Evolutionary conservation across 1,140 invertebrate genomes (phyloP), one percentile per base, ranked within the genome.

Genomic region (Kradibia gibbosae): DNA sequence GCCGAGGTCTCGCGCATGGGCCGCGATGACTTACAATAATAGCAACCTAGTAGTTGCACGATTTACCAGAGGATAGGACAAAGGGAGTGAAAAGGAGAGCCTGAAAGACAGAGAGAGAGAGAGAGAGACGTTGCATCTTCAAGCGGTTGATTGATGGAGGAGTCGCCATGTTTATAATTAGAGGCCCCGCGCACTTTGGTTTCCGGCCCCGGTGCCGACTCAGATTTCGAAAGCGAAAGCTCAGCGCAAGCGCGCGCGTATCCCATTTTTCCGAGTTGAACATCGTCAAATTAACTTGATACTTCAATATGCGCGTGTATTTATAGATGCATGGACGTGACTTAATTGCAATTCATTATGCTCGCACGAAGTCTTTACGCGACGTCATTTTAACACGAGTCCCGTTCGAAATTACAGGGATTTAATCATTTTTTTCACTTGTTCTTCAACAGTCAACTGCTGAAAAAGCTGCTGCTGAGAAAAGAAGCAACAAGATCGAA

Each of bases 11-110:
- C 34, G 39, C 39, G 15, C 22, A 36, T 13, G 8, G 8, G 13
- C 10, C 31, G n/a, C 45, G 70, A 31, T 45, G n/a, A 15, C 74
- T 76, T 82, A 82, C 85, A 87, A 86, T 84, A 84, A 84, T 86
- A 82, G 83, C 84, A 84, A 62, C 53, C 20, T 31, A 34, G 57
- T 25, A 55, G 55, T 22, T 72, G 48, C 57, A 48, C 72, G 25
- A 60, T 25, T 25, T 53, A 13, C 45, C n/a, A 70, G 62, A 55
- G 71, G 62, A 67, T 65, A 71, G 28, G 53, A 48, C 20, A 72
- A 72, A 80, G 72, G 53, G 60, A 39, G 78, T 67, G 75, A 60
- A 76, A 53, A 31, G 45, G n/a, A 57, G 81, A 53, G 4, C 7
- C 57, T 55, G 34, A 8, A 3, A 50, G 42, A 34, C 31, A 73